phyloP scores from a whole-genome alignment of 2,113 vertebrate species.

The Lepisosteus oculatus region DNA sequence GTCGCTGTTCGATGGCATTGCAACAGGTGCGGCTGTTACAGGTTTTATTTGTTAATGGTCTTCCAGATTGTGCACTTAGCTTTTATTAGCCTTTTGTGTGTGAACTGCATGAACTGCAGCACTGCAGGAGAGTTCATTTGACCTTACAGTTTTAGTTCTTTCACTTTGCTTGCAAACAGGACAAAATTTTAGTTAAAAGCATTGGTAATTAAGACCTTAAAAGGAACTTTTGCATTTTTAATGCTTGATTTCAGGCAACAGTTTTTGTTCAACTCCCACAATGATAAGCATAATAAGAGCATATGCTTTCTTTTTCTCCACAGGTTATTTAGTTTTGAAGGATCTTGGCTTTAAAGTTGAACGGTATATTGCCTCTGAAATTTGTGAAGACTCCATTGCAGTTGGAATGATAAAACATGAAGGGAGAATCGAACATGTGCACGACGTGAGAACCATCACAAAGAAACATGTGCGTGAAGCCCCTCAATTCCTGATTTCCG shows the following conservation, averaged over 20 bases:
- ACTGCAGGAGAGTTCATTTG: background rate
- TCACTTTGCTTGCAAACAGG: no score
- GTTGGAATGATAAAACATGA: constrained; percentile 73
- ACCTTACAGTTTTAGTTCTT: no score
- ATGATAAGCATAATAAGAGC: background rate
- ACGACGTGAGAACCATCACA: constrained; percentile 74
- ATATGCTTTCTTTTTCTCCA: background rate
- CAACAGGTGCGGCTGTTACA: constrained; percentile 67
- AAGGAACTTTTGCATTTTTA: no score
- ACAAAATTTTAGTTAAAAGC: no score
- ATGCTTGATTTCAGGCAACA: no score
- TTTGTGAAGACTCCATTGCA: constrained; percentile 78
- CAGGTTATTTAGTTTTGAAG: constrained; percentile 85
- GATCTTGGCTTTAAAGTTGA: constrained; percentile 89
- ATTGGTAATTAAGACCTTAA: no score
- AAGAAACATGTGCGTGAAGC: constrained; percentile 65
- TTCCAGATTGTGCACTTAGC: no score
- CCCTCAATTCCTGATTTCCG: no score
- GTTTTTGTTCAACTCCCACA: background rate
- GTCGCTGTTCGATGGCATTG: constrained; percentile 89
- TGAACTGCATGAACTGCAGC: background rate
- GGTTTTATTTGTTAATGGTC: no score
- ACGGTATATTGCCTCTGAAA: constrained; percentile 83
- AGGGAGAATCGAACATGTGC: constrained; percentile 77
- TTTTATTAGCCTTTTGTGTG: no score